Evolutionary conservation across 2,113 vertebrate genomes (phyloP), one percentile per base, ranked within the genome.

Genomic region (Lepus americanus): DNA sequence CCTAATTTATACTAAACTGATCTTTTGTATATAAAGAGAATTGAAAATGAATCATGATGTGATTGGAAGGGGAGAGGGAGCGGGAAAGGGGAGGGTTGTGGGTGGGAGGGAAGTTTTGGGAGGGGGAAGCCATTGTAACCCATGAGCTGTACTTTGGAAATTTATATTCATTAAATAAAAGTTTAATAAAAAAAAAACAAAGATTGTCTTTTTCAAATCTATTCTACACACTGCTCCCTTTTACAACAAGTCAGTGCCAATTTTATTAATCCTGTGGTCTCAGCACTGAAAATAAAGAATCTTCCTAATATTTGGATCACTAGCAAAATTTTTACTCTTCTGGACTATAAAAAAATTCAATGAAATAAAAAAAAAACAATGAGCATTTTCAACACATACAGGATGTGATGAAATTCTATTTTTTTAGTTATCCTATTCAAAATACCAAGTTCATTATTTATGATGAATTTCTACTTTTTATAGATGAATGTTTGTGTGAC

Each of bases 391-490:
- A 44, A 87, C 31, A 53, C 11, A 85, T 63, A 69, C 1, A 73
- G 67, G 13, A 79, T 80, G 49, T 92, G 53, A 70, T 63, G 13
- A 82, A 16, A 81, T 53, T 66, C 39, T 78, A 69, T 11, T 44
- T 95, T 86, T 33, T 74, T 39, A 82, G 49, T 92, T 85, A 86
- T 19, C 27, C 66, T 55, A 72, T 67, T 92, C 81, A 94, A 55
- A 94, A 36, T 36, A 77, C 16, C 84, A 90, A 85, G 23, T 61
- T 33, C 53, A 93, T 66, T 88, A 88, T 67, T 93, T 92, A 49
- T 94, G 72, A 85, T 80, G 78, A 92, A 82, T 83, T 92, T 49
- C 70, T n/a, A 90, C 82, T 94, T 95, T 81, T 59, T 92, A 20
- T 55, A 72, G 59, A 76, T 49, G 16, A 94, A 88, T 6, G 11